These are phyloP conservation scores for Galerucella pusilla DNA, from an alignment of 2,888 invertebrate genomes.

Conservation along the genomic window DNA sequence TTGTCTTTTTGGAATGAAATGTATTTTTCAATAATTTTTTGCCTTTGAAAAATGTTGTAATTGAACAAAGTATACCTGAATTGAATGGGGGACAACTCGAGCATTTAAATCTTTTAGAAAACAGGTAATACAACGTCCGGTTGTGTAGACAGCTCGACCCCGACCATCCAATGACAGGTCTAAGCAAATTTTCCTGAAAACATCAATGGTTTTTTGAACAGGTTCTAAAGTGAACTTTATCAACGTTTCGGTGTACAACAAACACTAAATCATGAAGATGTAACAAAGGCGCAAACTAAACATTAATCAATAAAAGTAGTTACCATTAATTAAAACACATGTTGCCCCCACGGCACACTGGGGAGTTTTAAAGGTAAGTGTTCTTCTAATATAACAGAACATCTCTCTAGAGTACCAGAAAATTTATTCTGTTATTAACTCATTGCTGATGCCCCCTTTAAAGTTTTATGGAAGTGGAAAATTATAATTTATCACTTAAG, in stretches of 20 bases:
- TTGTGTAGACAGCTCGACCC: too few species aligned
- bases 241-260: not conserved
- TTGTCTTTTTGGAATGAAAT: too few species aligned
- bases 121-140: too few species aligned
- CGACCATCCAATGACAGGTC: too few species aligned
- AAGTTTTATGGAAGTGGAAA: slow-evolving; percentile 28
- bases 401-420: slow-evolving; percentile 14
- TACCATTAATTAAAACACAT: slow-evolving; percentile 11
- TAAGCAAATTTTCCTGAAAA: too few species aligned
- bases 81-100: too few species aligned
- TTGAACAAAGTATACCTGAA: too few species aligned
- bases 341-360: not conserved
- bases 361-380: slow-evolving; percentile 23
- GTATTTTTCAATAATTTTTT: too few species aligned
- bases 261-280: not conserved
- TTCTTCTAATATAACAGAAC: slow-evolving; percentile 17
- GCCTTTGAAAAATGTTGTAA: too few species aligned
- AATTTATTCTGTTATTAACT: slow-evolving; percentile 31
- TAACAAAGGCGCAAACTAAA: not conserved
- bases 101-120: too few species aligned
- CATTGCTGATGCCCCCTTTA: slow-evolving; percentile 16
- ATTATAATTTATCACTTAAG: slow-evolving; percentile 29
- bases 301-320: slow-evolving; percentile 6
- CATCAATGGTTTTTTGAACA: too few species aligned
- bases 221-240: not conserved